These are phyloP conservation scores for Spheniscus mendiculus DNA, from an alignment of 2,113 vertebrate genomes.

Conservation along the genomic window DNA sequence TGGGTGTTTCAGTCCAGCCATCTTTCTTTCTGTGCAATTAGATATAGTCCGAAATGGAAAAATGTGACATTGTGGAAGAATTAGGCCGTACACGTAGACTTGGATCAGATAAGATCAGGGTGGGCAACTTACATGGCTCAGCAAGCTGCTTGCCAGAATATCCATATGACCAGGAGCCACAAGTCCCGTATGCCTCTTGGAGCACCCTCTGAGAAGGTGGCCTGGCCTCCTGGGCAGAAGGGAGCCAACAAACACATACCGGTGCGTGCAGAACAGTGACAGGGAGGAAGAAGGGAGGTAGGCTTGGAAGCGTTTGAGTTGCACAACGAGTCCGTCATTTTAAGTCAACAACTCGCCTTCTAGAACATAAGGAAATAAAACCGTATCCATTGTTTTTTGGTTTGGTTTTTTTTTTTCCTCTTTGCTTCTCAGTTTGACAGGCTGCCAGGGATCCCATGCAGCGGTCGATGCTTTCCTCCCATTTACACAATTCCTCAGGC, in stretches of 20 bases:
- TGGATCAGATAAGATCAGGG: background rate
- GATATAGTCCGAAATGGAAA: background rate
- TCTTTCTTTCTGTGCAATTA: background rate
- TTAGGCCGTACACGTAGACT: background rate
- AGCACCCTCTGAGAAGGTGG: background rate
- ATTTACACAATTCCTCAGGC: background rate
- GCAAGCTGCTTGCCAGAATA: background rate
- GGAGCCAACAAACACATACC: rapidly evolving
- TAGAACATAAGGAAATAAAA: conserved; percentile 27
- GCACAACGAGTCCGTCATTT: background rate
- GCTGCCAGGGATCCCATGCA: conserved; percentile 17
- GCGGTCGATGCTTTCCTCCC: background rate
- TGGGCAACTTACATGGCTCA: background rate
- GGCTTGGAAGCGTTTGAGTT: background rate
- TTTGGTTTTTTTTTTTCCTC: background rate
- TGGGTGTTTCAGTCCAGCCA: background rate
- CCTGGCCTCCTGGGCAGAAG: background rate
- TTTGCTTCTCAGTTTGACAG: background rate
- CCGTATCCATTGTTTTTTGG: background rate
- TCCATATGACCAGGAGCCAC: background rate
- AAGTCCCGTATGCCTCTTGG: background rate
- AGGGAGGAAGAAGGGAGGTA: background rate
- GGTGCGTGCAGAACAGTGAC: rapidly evolving
- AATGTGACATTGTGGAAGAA: background rate
- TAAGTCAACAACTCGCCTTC: background rate